These are phyloP conservation scores for Iselma pallidipennis DNA, from an alignment of 2,888 invertebrate genomes.

Conservation along the genomic window DNA sequence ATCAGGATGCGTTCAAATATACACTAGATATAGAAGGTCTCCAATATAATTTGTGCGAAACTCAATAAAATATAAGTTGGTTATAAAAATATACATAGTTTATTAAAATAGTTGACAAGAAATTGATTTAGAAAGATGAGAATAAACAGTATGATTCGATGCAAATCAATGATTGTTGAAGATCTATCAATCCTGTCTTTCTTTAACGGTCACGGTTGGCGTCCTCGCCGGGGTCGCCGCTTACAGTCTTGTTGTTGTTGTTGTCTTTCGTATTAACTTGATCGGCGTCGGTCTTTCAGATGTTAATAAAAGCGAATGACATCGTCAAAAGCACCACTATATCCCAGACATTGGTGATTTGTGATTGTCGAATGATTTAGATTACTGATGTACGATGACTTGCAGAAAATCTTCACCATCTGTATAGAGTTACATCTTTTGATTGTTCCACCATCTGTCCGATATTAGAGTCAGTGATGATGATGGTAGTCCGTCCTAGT, in stretches of 20 bases:
- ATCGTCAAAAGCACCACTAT: constrained; percentile 12
- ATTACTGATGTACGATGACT: constrained; percentile 12
- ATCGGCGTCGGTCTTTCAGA: constrained; percentile 20
- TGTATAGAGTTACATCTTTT: background rate
- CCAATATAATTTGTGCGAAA: background rate
- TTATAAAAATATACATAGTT: background rate
- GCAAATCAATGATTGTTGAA: constrained; percentile 1
- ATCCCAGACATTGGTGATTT: constrained; percentile 14
- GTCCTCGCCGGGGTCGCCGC: constrained; percentile 11
- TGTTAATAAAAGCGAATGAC: constrained; percentile 25
- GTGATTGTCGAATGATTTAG: constrained; percentile 18
- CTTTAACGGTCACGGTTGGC: constrained; percentile 15
- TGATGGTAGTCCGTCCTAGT: background rate
- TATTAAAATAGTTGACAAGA: too few species aligned
- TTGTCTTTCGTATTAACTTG: constrained; percentile 15
- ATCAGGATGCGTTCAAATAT: constrained; percentile 30
- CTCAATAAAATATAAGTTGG: too few species aligned
- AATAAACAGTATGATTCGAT: background rate
- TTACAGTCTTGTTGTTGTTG: constrained; percentile 1
- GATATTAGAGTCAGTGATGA: background rate
- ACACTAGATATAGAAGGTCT: background rate
- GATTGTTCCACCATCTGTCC: constrained; percentile 25
- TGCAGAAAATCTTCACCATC: constrained; percentile 20
- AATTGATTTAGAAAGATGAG: background rate
- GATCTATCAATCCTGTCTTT: constrained; percentile 2